These are phyloP conservation scores for Falco rusticolus DNA, from an alignment of 2,797 vertebrate species.

Conservation along the genomic window DNA sequence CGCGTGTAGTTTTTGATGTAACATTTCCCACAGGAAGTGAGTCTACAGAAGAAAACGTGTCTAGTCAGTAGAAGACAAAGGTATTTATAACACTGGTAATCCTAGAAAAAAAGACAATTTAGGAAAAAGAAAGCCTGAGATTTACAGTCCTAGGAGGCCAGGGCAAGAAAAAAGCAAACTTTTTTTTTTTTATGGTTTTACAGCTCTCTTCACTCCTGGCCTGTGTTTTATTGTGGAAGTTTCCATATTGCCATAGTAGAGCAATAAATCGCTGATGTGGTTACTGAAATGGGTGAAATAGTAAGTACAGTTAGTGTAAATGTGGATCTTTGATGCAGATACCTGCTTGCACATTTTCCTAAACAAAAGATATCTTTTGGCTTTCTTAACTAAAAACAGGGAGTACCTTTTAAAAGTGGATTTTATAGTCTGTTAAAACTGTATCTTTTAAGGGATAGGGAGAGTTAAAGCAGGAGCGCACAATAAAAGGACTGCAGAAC, in stretches of 20 bases:
- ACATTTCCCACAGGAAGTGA: conserved; percentile 73
- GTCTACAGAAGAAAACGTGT: conserved; percentile 67
- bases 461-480: conserved; percentile 50
- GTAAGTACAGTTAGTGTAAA: not conserved
- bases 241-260: conserved; percentile 37
- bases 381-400: conserved; percentile 18
- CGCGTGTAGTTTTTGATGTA: conserved; percentile 65
- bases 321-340: not conserved
- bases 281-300: conserved; percentile 16
- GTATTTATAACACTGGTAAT: conserved; percentile 78
- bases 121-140: conserved; percentile 64
- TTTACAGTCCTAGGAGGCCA: conserved; percentile 85
- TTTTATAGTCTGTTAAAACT: conserved; percentile 52
- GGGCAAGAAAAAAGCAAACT: conserved; percentile 59
- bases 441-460: conserved; percentile 8
- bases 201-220: conserved; percentile 75
- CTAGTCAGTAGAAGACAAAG: conserved; percentile 71
- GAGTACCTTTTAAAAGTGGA: conserved; percentile 7
- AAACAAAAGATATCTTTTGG: not conserved
- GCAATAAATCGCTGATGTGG: conserved; percentile 23
- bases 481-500: conserved; percentile 37
- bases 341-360: not conserved
- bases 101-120: conserved; percentile 72
- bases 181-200: conserved; percentile 78
- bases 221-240: conserved; percentile 55